Conservation (phyloP, 1,140 invertebrate species). For the Parapsyche elsis region DNA sequence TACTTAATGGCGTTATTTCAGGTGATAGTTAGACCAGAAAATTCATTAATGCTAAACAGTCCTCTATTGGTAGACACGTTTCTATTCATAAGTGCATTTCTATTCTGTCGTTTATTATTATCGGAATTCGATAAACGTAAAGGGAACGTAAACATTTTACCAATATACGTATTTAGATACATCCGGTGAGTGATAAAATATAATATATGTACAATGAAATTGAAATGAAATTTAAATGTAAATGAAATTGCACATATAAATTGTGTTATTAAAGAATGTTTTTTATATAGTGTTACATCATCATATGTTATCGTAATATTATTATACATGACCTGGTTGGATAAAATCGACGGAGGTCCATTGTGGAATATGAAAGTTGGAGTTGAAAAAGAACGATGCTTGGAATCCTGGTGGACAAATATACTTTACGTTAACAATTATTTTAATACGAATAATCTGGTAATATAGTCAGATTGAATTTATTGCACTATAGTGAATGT, state of each 20-base stretch:
- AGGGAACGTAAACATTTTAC: constrained; percentile 70
- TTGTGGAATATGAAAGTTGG: constrained; percentile 72
- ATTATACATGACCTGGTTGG: constrained; percentile 77
- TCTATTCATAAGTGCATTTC: constrained; percentile 75
- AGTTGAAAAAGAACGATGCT: constrained; percentile 74
- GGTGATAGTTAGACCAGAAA: constrained; percentile 48
- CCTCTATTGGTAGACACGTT: constrained; percentile 77
- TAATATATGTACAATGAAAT: too few species aligned
- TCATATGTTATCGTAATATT: constrained; percentile 75
- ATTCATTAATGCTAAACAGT: constrained; percentile 69
- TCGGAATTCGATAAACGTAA: constrained; percentile 75
- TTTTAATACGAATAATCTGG: constrained; percentile 73
- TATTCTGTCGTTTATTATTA: constrained; percentile 73
- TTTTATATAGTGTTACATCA: constrained; percentile 73
- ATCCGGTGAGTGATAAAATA: constrained; percentile 66
- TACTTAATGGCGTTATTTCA: constrained; percentile 27
- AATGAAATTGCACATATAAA: neutral
- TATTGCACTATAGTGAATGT: neutral
- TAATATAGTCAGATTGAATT: constrained; percentile 59
- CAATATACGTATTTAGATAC: constrained; percentile 73
- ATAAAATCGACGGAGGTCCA: constrained; percentile 73
- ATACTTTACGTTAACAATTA: constrained; percentile 89
- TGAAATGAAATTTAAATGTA: neutral
- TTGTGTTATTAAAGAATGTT: neutral
- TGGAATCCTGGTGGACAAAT: constrained; percentile 85